Percentiles rank a stretch among this genome's conserved stretches.
Evolutionary conservation across 2,113 vertebrate genomes (phyloP).

Genomic region (Grammatotria lemairii): DNA sequence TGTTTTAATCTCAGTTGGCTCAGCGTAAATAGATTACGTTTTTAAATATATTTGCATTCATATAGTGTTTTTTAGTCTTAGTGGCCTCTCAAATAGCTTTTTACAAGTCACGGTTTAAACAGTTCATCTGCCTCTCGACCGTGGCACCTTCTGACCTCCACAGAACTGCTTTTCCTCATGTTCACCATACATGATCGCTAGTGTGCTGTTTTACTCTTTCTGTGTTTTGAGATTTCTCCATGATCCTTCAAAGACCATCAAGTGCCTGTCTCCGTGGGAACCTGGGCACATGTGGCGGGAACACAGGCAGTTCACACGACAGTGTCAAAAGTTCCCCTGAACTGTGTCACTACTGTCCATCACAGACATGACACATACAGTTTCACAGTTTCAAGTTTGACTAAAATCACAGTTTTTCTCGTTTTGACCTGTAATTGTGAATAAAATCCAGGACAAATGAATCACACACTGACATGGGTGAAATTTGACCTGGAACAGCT

Average conservation of each 20-base stretch:
- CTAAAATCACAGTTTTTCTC: neutral
- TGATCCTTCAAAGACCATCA: neutral
- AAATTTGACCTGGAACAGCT: neutral
- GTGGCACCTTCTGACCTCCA: neutral
- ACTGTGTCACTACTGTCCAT: neutral
- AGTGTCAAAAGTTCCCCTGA: neutral
- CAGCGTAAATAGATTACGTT: neutral
- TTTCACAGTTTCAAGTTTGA: neutral
- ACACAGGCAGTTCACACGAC: neutral
- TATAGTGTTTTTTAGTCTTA: neutral
- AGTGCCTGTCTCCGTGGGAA: neutral
- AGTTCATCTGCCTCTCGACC: neutral
- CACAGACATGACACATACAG: neutral
- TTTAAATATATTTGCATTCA: neutral
- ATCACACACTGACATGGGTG: neutral
- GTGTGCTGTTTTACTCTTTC: neutral
- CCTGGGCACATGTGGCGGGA: neutral
- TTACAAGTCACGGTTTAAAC: fast-evolving
- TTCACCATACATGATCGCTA: neutral
- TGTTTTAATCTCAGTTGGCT: neutral
- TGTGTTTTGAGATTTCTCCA: neutral
- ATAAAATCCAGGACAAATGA: neutral
- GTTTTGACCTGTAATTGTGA: neutral
- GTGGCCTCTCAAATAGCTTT: neutral
- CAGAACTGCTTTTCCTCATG: neutral